Conservation (phyloP, 2,113 vertebrate genomes). For the Onychostruthus taczanowskii region DNA sequence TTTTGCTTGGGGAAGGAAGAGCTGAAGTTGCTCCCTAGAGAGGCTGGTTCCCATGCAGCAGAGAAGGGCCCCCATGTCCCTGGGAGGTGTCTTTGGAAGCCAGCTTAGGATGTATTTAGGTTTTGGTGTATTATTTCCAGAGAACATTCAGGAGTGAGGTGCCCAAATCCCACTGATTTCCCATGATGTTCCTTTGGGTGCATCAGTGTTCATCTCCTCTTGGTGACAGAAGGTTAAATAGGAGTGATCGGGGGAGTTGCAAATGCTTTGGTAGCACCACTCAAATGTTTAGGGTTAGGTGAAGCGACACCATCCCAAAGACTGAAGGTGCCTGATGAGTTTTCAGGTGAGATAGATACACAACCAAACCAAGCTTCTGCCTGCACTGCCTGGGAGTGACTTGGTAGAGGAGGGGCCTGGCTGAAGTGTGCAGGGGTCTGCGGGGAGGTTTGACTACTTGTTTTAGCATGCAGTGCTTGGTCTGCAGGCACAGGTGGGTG, state of each 20-base stretch:
- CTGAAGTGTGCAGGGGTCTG: not conserved
- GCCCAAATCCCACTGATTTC: not conserved
- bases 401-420: not conserved
- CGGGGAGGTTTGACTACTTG: not conserved
- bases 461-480: not conserved
- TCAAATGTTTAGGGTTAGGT: not conserved
- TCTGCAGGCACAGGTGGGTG: not conserved
- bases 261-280: not conserved
- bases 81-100: not conserved
- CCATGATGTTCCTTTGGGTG: not conserved
- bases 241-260: not conserved
- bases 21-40: not conserved
- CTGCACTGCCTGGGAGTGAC: not conserved
- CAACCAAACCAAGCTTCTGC: rapidly evolving
- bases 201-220: not conserved
- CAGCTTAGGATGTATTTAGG: not conserved
- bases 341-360: not conserved
- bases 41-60: not conserved
- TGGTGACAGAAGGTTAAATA: not conserved
- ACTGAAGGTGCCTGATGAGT: not conserved
- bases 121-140: not conserved
- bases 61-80: not conserved
- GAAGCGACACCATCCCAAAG: rapidly evolving
- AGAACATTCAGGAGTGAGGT: not conserved
- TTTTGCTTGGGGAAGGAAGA: not conserved